Evolutionary conservation across 2,797 vertebrate species (phyloP).

Genomic region (Eulemur coronatus): DNA sequence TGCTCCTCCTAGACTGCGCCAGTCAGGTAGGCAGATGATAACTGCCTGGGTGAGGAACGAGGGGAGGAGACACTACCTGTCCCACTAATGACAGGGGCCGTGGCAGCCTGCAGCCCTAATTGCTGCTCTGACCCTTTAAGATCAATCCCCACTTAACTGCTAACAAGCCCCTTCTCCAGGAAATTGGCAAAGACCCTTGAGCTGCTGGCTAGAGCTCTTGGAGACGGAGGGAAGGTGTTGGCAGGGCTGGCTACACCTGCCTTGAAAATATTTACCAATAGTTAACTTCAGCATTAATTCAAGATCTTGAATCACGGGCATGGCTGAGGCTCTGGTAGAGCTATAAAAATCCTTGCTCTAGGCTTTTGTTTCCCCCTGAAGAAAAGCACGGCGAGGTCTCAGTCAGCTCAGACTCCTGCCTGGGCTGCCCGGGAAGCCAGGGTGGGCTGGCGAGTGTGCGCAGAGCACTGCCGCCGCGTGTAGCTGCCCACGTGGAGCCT

Average conservation of each 20-base stretch:
- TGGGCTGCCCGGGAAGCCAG: neutral
- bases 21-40: neutral
- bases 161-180: neutral
- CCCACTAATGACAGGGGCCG: neutral
- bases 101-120: neutral
- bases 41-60: neutral
- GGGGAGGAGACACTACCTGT: neutral
- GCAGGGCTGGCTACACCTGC: neutral
- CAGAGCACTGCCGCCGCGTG: accelerated
- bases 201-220: neutral
- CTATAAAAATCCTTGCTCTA: neutral
- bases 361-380: neutral
- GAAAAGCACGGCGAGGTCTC: neutral
- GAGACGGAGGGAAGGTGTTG: neutral
- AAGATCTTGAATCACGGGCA: neutral
- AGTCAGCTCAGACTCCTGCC: neutral
- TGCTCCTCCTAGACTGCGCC: neutral
- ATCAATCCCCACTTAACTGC: neutral
- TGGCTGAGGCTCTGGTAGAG: neutral
- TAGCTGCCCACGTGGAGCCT: too few relatives aligned
- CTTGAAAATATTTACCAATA: neutral
- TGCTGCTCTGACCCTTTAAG: neutral
- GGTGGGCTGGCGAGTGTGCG: neutral
- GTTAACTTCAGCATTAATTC: neutral
- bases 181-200: neutral